These are phyloP conservation scores for Argopecten irradians DNA, from an alignment of 1,140 invertebrate species.

Conservation along the genomic window DNA sequence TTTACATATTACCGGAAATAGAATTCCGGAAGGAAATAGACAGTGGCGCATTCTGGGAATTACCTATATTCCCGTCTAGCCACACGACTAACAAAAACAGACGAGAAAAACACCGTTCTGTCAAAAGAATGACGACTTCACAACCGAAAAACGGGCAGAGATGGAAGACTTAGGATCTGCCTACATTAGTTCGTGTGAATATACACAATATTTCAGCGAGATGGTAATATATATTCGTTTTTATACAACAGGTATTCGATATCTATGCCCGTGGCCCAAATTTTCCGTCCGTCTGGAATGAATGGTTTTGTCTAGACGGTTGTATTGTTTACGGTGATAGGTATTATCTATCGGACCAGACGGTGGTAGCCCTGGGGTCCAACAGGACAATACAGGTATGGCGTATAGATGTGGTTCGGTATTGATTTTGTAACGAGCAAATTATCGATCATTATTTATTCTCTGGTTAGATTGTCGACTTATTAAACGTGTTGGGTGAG, in stretches of 20 bases:
- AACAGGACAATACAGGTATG: neutral
- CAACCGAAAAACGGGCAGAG: neutral
- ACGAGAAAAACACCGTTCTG: slow-evolving; percentile 9
- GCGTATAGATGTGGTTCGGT: neutral
- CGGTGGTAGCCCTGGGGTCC: neutral
- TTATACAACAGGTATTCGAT: neutral
- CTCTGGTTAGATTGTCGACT: neutral
- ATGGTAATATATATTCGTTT: slow-evolving; percentile 1
- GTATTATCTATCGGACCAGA: neutral
- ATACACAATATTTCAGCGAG: neutral
- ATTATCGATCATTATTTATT: neutral
- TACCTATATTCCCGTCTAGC: slow-evolving; percentile 16
- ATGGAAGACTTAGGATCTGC: neutral
- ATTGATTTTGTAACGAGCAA: neutral
- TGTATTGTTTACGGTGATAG: neutral
- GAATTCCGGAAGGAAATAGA: neutral
- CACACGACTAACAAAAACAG: slow-evolving; percentile 20
- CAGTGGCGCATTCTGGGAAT: neutral
- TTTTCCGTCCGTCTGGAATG: neutral
- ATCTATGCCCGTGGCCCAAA: neutral
- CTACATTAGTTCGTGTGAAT: neutral
- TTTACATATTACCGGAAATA: slow-evolving; percentile 12
- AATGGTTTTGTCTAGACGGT: neutral
- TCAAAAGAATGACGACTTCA: neutral
- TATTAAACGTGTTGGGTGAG: neutral